A percentile compares a stretch with the other conserved stretches of the same genome.
Conservation (phyloP, 2,113 vertebrate species). For the Falcunculus frontatus region DNA sequence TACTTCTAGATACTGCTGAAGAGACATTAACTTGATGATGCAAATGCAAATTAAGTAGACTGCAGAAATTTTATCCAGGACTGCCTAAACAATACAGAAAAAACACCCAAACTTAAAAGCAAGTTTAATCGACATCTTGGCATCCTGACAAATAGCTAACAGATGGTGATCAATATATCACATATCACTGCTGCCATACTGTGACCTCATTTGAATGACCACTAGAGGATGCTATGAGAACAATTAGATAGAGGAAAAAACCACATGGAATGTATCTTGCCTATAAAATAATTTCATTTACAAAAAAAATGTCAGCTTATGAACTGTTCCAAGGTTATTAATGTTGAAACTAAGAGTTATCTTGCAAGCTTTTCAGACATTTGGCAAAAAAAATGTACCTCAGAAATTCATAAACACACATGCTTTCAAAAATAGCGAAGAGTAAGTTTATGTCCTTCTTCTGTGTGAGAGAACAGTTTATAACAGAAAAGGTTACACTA, state of each 20-base stretch:
- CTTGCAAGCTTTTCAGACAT: not conserved
- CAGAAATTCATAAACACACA: not conserved
- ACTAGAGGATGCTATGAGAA: slow-evolving; percentile 67
- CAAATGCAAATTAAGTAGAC: not conserved
- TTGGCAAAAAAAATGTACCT: not conserved
- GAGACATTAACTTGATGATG: not conserved
- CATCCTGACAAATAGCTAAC: not conserved
- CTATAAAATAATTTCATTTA: not conserved
- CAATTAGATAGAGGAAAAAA: not conserved
- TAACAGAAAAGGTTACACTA: not conserved
- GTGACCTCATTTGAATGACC: slow-evolving; percentile 21
- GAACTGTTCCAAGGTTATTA: not conserved
- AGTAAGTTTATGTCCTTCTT: not conserved
- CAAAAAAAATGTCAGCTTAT: not conserved
- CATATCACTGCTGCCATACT: not conserved
- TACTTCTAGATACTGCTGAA: not conserved
- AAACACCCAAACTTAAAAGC: not conserved
- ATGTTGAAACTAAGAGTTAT: not conserved
- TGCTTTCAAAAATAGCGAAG: slow-evolving; percentile 1
- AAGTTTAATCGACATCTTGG: not conserved
- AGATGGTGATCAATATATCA: not conserved
- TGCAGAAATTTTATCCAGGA: not conserved
- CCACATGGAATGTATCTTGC: not conserved
- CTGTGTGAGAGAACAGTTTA: not conserved
- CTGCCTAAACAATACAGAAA: not conserved